Conservation (phyloP, 2,797 vertebrate species). For the Pseudochaenichthys georgianus region DNA sequence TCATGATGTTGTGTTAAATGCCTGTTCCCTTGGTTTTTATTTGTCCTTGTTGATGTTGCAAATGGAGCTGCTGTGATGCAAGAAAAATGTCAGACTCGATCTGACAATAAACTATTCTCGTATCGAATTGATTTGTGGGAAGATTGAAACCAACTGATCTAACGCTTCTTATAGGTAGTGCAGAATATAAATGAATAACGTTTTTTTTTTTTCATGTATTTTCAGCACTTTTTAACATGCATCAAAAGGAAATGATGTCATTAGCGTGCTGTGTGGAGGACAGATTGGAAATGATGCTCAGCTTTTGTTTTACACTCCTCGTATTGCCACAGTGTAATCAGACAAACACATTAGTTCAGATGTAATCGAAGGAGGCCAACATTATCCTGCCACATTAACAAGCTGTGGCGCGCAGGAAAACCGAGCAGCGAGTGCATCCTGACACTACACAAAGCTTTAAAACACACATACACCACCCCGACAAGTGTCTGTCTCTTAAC, state of each 20-base stretch:
- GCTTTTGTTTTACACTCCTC: conserved; percentile 71
- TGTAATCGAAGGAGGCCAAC: conserved; percentile 66
- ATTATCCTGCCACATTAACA: conserved; percentile 77
- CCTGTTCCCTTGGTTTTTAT: too few relatives aligned
- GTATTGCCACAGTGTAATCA: conserved; percentile 58
- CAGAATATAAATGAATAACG: not conserved
- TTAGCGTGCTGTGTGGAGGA: conserved; percentile 54
- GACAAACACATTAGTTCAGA: conserved; percentile 75
- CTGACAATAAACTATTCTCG: too few relatives aligned
- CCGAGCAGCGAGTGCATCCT: conserved; percentile 30
- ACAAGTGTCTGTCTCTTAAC: conserved; percentile 56
- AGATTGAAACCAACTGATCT: conserved; percentile 36
- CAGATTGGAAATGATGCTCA: conserved; percentile 76
- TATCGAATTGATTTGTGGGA: conserved; percentile 47
- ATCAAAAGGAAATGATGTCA: conserved; percentile 48
- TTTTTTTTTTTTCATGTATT: conserved; percentile 17
- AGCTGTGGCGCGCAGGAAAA: conserved; percentile 66
- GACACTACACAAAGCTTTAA: conserved; percentile 53
- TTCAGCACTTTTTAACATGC: conserved; percentile 26
- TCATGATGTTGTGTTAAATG: too few relatives aligned
- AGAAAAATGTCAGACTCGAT: too few relatives aligned
- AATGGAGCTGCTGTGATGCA: too few relatives aligned
- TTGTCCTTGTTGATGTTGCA: too few relatives aligned
- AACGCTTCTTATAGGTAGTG: conserved; percentile 17
- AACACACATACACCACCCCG: conserved; percentile 42